Percentiles rank a stretch among this genome's conserved stretches.
Conservation (phyloP, 2,888 invertebrate genomes). For the Calameuta filiformis region DNA sequence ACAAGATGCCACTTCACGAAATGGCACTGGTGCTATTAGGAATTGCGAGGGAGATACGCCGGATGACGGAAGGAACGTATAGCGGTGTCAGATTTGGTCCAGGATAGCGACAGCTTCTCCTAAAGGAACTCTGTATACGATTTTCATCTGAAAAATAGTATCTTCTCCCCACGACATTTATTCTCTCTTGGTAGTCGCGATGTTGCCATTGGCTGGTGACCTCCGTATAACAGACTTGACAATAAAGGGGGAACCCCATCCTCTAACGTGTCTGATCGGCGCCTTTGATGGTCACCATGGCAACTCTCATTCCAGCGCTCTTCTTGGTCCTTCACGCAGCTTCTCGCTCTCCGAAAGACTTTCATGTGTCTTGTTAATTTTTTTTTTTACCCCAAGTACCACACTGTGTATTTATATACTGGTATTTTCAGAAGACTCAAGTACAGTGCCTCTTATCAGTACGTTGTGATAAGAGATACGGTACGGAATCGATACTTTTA, state of each 20-base stretch:
- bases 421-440: not conserved
- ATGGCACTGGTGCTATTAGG: not conserved
- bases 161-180: not conserved
- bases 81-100: not conserved
- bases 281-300: slow-evolving; percentile 60
- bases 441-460: not conserved
- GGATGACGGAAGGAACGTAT: not conserved
- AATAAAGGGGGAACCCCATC: slow-evolving; percentile 42
- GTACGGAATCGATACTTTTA: not conserved
- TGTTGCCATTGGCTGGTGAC: slow-evolving; percentile 21
- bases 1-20: not conserved
- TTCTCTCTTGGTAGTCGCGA: not conserved
- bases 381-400: not conserved
- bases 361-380: not conserved
- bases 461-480: not conserved
- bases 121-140: not conserved
- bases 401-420: not conserved
- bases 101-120: not conserved
- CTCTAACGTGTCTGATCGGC: slow-evolving; percentile 52
- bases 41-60: not conserved
- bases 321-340: slow-evolving; percentile 22
- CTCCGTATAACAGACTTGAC: slow-evolving; percentile 49
- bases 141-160: not conserved
- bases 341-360: slow-evolving; percentile 13
- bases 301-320: slow-evolving; percentile 31